Evolutionary conservation across 2,113 vertebrate genomes (phyloP).

Genomic region (Dicentrarchus labrax): DNA sequence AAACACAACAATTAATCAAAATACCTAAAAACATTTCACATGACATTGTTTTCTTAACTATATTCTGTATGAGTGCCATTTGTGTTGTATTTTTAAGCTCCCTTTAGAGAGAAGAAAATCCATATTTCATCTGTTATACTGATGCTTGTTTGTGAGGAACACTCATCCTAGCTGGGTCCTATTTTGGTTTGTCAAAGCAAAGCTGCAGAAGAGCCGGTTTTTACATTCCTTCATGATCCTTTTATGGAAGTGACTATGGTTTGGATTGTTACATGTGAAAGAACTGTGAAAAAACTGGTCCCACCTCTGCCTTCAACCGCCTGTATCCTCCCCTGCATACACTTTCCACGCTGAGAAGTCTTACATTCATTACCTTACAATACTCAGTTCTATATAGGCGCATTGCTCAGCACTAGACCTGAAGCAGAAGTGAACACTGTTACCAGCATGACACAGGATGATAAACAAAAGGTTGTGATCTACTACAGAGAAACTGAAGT

Average conservation of each 20-base stretch:
- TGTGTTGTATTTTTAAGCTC: constrained; percentile 49
- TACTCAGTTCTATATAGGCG: constrained; percentile 28
- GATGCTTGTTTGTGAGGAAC: constrained; percentile 56
- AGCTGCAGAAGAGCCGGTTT: constrained; percentile 56
- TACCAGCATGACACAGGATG: constrained; percentile 28
- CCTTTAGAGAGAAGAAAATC: constrained; percentile 44
- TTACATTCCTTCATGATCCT: constrained; percentile 54
- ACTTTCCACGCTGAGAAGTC: constrained; percentile 27
- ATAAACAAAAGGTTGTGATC: constrained; percentile 55
- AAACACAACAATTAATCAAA: constrained; percentile 53
- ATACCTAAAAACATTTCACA: constrained; percentile 31
- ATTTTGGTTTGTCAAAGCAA: constrained; percentile 73
- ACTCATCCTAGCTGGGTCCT: constrained; percentile 53
- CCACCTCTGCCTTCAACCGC: constrained; percentile 45
- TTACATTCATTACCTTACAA: constrained; percentile 39
- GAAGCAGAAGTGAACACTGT: not conserved
- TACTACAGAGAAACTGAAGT: constrained; percentile 19
- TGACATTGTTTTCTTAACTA: constrained; percentile 35
- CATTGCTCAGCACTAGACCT: constrained; percentile 56
- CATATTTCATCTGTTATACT: constrained; percentile 48
- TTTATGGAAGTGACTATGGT: constrained; percentile 52
- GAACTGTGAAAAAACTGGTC: constrained; percentile 39
- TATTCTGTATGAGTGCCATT: constrained; percentile 26
- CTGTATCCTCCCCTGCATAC: constrained; percentile 32
- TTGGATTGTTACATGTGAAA: constrained; percentile 55